phyloP scores from a whole-genome alignment of 2,888 invertebrate genomes.

The Oligia latruncula region DNA sequence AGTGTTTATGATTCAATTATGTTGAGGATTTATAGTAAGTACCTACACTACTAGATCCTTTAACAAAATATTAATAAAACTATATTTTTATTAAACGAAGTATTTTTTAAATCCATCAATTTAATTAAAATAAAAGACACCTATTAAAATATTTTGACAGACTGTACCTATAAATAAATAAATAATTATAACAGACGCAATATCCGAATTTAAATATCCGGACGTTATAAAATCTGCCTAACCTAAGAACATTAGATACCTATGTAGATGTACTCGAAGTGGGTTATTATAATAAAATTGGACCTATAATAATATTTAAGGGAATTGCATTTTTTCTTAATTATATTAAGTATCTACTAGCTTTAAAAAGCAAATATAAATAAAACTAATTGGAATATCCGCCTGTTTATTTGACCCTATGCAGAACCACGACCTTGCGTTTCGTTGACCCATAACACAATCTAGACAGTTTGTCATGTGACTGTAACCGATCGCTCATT shows the following conservation, averaged over 20 bases:
- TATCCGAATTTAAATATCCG: neutral
- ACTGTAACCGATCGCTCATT: conserved; percentile 31
- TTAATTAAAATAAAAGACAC: neutral
- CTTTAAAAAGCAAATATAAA: neutral
- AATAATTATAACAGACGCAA: too few species aligned
- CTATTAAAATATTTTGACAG: neutral
- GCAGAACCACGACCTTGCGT: conserved; percentile 24
- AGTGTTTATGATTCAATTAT: conserved; percentile 6
- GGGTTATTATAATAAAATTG: neutral
- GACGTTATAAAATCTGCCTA: neutral
- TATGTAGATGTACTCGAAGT: neutral
- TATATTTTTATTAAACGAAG: neutral
- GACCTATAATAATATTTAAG: too few species aligned
- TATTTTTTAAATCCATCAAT: neutral
- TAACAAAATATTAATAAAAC: neutral
- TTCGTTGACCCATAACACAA: conserved; percentile 54
- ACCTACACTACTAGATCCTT: neutral
- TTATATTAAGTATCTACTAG: neutral
- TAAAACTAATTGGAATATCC: neutral
- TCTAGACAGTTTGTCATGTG: conserved; percentile 46
- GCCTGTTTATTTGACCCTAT: neutral
- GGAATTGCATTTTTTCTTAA: neutral
- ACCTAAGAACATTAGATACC: neutral
- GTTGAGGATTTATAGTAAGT: neutral
- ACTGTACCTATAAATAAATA: neutral